Evolutionary conservation across 2,113 vertebrate genomes (phyloP).

Genomic region (Setophaga petechia): DNA sequence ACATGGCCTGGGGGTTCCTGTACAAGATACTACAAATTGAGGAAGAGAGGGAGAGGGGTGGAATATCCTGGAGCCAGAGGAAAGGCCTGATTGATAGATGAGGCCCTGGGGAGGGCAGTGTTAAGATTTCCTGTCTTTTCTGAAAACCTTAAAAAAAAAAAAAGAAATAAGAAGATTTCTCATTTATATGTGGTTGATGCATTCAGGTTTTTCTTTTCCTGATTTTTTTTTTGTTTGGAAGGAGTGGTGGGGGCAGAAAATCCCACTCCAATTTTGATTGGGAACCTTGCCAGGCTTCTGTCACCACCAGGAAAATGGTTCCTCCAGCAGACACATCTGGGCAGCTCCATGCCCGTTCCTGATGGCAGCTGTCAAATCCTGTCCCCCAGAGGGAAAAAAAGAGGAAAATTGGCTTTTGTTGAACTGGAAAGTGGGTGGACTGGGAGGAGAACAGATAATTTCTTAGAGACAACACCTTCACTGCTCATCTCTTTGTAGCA

Average conservation of each 20-base stretch:
- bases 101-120: neutral
- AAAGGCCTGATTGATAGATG: constrained; percentile 17
- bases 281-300: constrained; percentile 54
- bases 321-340: constrained; percentile 55
- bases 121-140: neutral
- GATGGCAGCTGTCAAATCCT: constrained; percentile 37
- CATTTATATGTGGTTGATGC: neutral
- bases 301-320: constrained; percentile 42
- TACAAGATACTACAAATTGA: constrained; percentile 43
- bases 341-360: constrained; percentile 29
- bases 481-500: neutral
- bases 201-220: neutral
- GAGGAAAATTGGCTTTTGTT: neutral
- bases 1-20: constrained; percentile 53
- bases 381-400: neutral
- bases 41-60: neutral
- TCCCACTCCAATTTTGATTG: neutral
- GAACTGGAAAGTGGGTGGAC: neutral
- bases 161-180: neutral
- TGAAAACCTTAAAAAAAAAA: neutral
- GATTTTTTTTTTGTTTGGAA: neutral
- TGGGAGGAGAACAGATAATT: neutral
- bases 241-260: fast-evolving
- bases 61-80: constrained; percentile 12
- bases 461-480: neutral